Evolutionary conservation across 2,888 invertebrate species (phyloP).

Genomic region (Eupelmus urozonus): DNA sequence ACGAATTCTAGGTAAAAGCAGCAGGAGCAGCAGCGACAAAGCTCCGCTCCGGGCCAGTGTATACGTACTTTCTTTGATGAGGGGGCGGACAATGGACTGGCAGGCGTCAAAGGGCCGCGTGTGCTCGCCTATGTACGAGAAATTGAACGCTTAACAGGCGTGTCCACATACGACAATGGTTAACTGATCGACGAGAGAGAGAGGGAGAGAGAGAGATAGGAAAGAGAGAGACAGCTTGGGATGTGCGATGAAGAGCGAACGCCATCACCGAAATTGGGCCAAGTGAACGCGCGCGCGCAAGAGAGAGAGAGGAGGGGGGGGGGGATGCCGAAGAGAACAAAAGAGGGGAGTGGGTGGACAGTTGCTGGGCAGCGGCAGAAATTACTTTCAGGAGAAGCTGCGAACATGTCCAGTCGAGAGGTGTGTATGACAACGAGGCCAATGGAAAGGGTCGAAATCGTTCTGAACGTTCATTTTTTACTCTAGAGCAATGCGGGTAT

Average conservation of each 20-base stretch:
- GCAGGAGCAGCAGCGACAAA: conserved; percentile 6
- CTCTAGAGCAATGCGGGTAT: too few relatives aligned
- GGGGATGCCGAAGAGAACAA: conserved; percentile 31
- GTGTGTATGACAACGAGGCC: too few relatives aligned
- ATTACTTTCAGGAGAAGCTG: not conserved
- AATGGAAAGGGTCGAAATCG: too few relatives aligned
- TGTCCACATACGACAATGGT: conserved; percentile 33
- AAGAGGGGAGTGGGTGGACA: conserved; percentile 1
- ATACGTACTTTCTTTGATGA: conserved; percentile 36
- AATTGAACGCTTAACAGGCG: conserved; percentile 53
- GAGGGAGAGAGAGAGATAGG: conserved; percentile 12
- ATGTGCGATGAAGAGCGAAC: not conserved
- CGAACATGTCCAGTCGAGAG: not conserved
- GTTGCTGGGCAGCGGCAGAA: not conserved
- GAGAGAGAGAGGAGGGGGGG: too few relatives aligned
- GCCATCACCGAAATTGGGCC: conserved; percentile 35
- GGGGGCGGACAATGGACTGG: conserved; percentile 25
- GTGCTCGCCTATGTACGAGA: conserved; percentile 13
- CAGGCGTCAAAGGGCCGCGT: conserved; percentile 37
- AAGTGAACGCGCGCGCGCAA: conserved; percentile 28
- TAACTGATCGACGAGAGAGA: conserved; percentile 37
- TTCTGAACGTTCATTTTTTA: too few relatives aligned
- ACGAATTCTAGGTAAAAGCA: not conserved
- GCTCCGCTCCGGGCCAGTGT: not conserved
- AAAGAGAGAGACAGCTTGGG: conserved; percentile 4